Evolutionary conservation across 2,797 vertebrate genomes (phyloP).

Genomic region (Silurus lanzhouensis): DNA sequence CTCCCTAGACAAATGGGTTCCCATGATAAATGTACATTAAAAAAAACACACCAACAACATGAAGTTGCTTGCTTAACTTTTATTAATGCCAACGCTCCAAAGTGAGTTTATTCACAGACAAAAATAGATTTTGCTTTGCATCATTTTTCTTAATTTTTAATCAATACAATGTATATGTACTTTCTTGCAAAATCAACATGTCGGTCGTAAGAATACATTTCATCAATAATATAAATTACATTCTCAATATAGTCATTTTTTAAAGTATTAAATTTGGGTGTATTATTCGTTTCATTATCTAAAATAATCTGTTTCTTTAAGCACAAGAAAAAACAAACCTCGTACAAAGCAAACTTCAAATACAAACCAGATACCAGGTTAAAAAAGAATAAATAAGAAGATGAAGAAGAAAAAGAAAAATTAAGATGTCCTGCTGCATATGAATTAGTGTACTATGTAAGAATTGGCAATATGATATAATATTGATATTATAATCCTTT

Average conservation of each 20-base stretch:
- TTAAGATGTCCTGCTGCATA: neutral
- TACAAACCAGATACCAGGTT: neutral
- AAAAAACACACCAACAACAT: neutral
- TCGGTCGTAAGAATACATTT: conserved; percentile 32
- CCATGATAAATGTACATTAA: too few species aligned
- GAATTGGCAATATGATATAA: neutral
- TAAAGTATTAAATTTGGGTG: neutral
- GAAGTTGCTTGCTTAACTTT: conserved; percentile 56
- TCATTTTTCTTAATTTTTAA: conserved; percentile 45
- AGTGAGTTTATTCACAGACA: conserved; percentile 55
- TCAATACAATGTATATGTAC: conserved; percentile 63
- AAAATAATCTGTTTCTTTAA: neutral
- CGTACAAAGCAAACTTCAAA: conserved; percentile 14
- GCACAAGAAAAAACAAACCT: conserved; percentile 23
- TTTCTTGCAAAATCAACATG: conserved; percentile 45
- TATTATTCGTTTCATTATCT: neutral
- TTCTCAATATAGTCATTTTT: conserved; percentile 29
- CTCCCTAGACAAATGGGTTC: too few species aligned
- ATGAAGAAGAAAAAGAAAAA: neutral
- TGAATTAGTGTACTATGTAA: neutral
- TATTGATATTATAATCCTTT: too few species aligned
- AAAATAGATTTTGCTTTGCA: conserved; percentile 60
- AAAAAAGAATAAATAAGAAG: neutral
- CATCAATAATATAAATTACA: conserved; percentile 47
- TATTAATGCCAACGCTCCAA: conserved; percentile 62